Percentiles rank a stretch among this genome's conserved stretches.
phyloP scores from a whole-genome alignment of 1,140 invertebrate genomes.

The Mycetomoellerius zeteki region DNA sequence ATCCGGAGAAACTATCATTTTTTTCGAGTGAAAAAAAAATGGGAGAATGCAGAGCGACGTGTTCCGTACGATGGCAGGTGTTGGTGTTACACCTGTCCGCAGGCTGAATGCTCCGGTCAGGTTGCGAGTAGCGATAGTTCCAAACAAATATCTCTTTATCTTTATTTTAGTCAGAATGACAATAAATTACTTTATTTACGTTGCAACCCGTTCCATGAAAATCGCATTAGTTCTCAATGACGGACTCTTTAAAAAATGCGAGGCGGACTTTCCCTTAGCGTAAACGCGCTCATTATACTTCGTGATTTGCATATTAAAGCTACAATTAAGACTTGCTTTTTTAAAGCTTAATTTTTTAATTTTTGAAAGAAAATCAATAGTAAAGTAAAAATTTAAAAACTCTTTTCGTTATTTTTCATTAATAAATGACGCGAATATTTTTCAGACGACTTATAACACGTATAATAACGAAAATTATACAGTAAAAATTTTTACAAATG shows the following conservation, averaged over 20 bases:
- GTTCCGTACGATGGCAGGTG: constrained; percentile 75
- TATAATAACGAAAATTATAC: background rate
- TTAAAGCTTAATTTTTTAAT: constrained; percentile 9
- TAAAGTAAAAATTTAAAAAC: background rate
- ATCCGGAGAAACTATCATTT: constrained; percentile 32
- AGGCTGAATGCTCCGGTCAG: constrained; percentile 71
- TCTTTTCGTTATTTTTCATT: background rate
- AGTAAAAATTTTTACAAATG: background rate
- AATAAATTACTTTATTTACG: constrained; percentile 49
- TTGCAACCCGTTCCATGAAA: background rate
- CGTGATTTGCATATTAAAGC: background rate
- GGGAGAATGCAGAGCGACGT: constrained; percentile 35
- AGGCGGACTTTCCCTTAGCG: constrained; percentile 1
- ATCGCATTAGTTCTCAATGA: constrained; percentile 27
- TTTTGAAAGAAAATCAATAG: background rate
- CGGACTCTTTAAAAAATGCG: background rate
- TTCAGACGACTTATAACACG: background rate
- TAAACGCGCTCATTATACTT: constrained; percentile 24
- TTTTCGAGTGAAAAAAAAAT: constrained; percentile 51
- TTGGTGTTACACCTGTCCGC: constrained; percentile 79
- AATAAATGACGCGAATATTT: background rate
- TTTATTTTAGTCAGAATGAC: constrained; percentile 30
- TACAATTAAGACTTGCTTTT: background rate
- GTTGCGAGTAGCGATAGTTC: constrained; percentile 58
- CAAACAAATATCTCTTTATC: constrained; percentile 52